Evolutionary conservation across 37 sponge, comb jelly and placozoan genomes (phyloP), one percentile per base, ranked within the genome.

Genomic region (Amphimedon queenslandica): DNA sequence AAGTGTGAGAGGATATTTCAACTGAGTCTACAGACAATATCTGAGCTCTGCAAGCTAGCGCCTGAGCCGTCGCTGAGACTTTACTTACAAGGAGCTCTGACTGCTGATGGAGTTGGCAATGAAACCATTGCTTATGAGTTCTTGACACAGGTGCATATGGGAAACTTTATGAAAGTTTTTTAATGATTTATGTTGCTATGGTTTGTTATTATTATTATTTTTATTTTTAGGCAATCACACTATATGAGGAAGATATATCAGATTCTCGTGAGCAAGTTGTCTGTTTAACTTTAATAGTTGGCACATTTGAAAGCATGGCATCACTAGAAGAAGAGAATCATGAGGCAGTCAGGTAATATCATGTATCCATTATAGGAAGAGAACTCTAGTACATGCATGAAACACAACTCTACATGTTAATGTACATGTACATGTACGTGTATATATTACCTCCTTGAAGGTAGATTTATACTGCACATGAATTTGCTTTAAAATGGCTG

Each of bases 241-340:
- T 99, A 32, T 95, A 90, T 74, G 99, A 99, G 56, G 99, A 95
- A 37, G 96, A 95, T 23, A 78, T 96, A 35, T 83, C 90, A 5
- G 99, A 99, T 70, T 85, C 89, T 64, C 89, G 90, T n/a, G 93
- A 88, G 1, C 99, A 99, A 68, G 75, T 87, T 43, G 69, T 85
- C 0, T 87, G 95, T 47, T 77, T 98, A 43, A 78, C 81, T 21
- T 90, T 98, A 28, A 92, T 99, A 38, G 72, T 99, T 11, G 99
- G 77, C 60, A 84, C 91, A 10, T 87, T 99, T 71, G 99, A 99
- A 72, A 79, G 70, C 64, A 81, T 95, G 76, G 37, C 73, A 37
- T 84, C 90, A 51, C 91, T 99, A 21, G 88, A 93, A 23, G 99
- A 99, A 47, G 99, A 99, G 76, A 99, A 99, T 76, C 99, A 99